Base-by-base conservation (phyloP, 2,113 vertebrate genomes). In the Zingel zingel region DNA sequence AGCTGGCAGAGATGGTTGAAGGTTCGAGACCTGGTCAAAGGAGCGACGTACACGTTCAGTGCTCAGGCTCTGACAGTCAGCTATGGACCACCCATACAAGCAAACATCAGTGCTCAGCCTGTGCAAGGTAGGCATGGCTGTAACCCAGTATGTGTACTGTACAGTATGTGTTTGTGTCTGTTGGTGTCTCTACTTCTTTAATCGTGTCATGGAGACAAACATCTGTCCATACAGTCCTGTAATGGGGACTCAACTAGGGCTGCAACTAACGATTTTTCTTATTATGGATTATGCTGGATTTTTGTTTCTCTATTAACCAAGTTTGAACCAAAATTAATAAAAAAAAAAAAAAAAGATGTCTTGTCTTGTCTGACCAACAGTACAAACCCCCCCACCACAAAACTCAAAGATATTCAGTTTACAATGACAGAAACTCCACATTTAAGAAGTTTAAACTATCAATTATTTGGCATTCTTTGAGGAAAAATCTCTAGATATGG, bases 1-100 rank as follows among this genome's bases (percentile, higher is more conserved):
- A 97, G 96, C 93, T 95, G 97, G 97, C 98, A 97, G 50, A 96
- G 95, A 58, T 99, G 98, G 98, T 89, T 99, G 66, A 98, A 98
- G 91, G 97, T 98, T 67, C 95, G 97, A 36, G 98, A 99, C 82
- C 96, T 99, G 85, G 95, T 95, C 64, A 97, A 95, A 77, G 97
- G 97, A 19, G 86, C 96, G 25, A 97, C 96, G 27, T 99, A 99
- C 90, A 91, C 93, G 62, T 99, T 99, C 94, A 95, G 94, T 3
- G 96, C 98, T 25, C 97, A 98, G 87, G 98, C 98, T 0, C 95
- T 95, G 63, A 99, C 98, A 69, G 97, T 98, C 3, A 89, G 96
- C 94, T 97, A 97, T 0, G 98, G 98, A 45, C 97, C 97, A 0
- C 95, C 97, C 1, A 92, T 96, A 19, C 95, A 95, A 47, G 97